Percentiles rank a stretch among this genome's conserved stretches.
These are phyloP conservation scores for Nothobranchius kuhntae DNA, from an alignment of 2,113 vertebrate genomes.

Conservation along the genomic window DNA sequence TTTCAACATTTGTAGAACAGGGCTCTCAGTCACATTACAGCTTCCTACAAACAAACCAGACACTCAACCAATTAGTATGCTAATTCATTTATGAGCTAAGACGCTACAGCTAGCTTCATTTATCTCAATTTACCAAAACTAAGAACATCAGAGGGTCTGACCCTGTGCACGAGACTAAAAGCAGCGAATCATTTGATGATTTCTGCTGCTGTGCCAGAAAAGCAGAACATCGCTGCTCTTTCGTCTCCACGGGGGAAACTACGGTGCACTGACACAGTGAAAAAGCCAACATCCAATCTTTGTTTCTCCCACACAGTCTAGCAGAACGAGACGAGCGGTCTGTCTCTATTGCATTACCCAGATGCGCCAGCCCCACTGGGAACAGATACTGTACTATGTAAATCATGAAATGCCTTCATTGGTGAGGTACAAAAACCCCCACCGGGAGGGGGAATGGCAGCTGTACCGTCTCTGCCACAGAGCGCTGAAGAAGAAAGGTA, in stretches of 20 bases:
- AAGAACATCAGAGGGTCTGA: conserved; percentile 18
- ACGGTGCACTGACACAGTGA: conserved; percentile 38
- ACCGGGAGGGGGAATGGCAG: conserved; percentile 1
- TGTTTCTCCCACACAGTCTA: conserved; percentile 66
- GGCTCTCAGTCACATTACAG: conserved; percentile 25
- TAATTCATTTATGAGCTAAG: conserved; percentile 50
- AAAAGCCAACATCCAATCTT: conserved; percentile 58
- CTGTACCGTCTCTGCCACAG: background rate
- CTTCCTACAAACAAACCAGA: conserved; percentile 37
- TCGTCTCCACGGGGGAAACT: conserved; percentile 54
- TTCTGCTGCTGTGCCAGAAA: conserved; percentile 30
- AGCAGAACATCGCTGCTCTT: conserved; percentile 39
- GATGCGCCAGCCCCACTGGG: conserved; percentile 65
- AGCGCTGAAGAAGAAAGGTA: conserved; percentile 10
- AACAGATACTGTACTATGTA: conserved; percentile 46
- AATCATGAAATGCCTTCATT: conserved; percentile 40
- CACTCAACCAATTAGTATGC: conserved; percentile 45
- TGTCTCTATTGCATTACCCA: conserved; percentile 68
- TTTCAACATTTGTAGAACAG: conserved; percentile 52
- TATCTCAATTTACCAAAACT: conserved; percentile 20
- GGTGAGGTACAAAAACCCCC: conserved; percentile 29
- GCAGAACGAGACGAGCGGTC: conserved; percentile 56
- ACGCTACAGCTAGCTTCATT: conserved; percentile 21
- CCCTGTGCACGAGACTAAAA: conserved; percentile 22
- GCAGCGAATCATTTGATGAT: conserved; percentile 27